A percentile compares a stretch with the other conserved stretches of the same genome.
Conservation (phyloP, 2,888 invertebrate genomes). For the Trichacis sp. region DNA sequence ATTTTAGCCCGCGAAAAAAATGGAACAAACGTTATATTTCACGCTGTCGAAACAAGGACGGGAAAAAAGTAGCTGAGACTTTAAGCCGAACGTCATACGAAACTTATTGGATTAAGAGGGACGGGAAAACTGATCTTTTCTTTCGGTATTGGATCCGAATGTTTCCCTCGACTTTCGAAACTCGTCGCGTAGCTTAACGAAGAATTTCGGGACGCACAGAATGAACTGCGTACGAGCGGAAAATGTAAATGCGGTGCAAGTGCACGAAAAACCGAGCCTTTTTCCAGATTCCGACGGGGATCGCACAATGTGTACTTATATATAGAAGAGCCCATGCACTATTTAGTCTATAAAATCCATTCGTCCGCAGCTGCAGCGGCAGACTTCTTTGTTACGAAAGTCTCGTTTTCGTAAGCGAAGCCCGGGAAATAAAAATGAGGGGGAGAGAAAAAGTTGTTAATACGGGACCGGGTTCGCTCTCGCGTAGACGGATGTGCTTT, state of each 20-base stretch:
- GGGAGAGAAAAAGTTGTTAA: constrained; percentile 9
- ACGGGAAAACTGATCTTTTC: constrained; percentile 30
- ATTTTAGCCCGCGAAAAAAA: constrained; percentile 1
- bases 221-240: constrained; percentile 5
- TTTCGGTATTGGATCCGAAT: constrained; percentile 14
- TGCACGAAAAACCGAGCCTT: constrained; percentile 25
- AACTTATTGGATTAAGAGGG: constrained; percentile 34
- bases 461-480: too few species aligned
- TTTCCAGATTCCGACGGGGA: constrained; percentile 15
- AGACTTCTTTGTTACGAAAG: constrained; percentile 37
- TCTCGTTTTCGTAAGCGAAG: constrained; percentile 27
- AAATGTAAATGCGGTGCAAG: constrained; percentile 1
- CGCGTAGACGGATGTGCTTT: neutral
- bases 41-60: constrained; percentile 11
- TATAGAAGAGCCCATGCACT: constrained; percentile 14
- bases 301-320: constrained; percentile 4
- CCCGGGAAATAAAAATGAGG: constrained; percentile 25
- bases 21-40: constrained; percentile 11
- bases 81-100: constrained; percentile 39
- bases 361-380: constrained; percentile 28
- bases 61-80: constrained; percentile 29
- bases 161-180: constrained; percentile 25
- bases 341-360: constrained; percentile 35
- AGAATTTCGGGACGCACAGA: constrained; percentile 19
- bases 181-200: constrained; percentile 34